Evolutionary conservation across 2,888 invertebrate species (phyloP), one percentile per base, ranked within the genome.

Genomic region (Cephus rjabovi): DNA sequence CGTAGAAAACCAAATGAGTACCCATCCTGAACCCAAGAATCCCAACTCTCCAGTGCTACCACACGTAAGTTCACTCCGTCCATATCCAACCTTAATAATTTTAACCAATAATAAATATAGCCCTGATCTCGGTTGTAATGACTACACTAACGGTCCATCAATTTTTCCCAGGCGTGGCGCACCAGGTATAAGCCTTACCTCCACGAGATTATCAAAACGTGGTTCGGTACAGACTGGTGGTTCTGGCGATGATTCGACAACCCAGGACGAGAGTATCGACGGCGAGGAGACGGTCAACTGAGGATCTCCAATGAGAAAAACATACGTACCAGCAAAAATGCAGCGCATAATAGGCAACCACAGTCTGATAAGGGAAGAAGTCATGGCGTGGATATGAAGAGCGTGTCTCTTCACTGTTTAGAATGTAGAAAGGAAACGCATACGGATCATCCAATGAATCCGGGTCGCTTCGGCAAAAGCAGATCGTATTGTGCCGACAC

Each of bases 181-280:
- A 71, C 90, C 94, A 80, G 92, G 93, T 80, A 93, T 94, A 84
- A 93, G 94, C 0, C 92, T 95, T 77, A 94, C 95, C 40, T 94
- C 95, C 1, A 93, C 95, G 77, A 92, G 95, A 69, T 94, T 95
- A 86, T 93, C 94, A 84, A 95, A 96, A 92, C 94, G 96, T 78
- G 94, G 95, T 68, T 95, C 96, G 6, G 93, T 96, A 74, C 95
- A 94, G 87, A 94, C 95, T 34, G 93, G 93, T 83, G 95, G 95
- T 83, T 95, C 95, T 73, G 96, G 95, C 12, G 96, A 96, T 91
- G 96, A 96, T 91, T 95, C 95, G 80, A 93, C 95, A 89, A 95
- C 95, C 84, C 95, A 95, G 92, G 95, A 96, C 91, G 96, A 96
- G 89, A 95, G 95, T 86, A 93, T 95, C 91, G 96, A 96, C 91